These are phyloP conservation scores for Sciurus carolinensis DNA, from an alignment of 2,797 vertebrate genomes.

Conservation along the genomic window DNA sequence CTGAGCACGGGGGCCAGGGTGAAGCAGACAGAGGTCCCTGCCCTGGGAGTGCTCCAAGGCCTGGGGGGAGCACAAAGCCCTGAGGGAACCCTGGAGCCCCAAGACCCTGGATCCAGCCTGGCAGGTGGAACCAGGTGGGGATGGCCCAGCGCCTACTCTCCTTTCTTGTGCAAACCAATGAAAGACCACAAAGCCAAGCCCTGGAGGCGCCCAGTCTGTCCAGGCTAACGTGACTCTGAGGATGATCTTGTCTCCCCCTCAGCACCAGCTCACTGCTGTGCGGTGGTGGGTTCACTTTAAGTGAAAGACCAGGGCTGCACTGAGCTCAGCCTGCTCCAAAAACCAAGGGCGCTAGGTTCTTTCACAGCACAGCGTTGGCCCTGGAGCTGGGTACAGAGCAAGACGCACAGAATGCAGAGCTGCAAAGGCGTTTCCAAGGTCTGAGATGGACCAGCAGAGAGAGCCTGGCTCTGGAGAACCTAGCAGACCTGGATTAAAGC, in stretches of 20 bases:
- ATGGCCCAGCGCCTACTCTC: not conserved
- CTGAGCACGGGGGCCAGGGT: not conserved
- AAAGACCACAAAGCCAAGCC: not conserved
- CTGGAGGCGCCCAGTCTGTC: accelerated
- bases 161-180: not conserved
- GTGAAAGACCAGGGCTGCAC: not conserved
- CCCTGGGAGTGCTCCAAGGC: not conserved
- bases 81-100: too few relatives aligned
- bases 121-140: not conserved
- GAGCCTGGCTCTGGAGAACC: not conserved
- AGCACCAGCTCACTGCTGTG: not conserved
- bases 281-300: not conserved
- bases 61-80: too few relatives aligned
- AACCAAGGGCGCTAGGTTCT: too few relatives aligned
- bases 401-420: accelerated
- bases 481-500: not conserved
- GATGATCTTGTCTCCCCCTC: not conserved
- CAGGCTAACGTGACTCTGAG: accelerated
- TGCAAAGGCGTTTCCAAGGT: too few relatives aligned
- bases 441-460: accelerated
- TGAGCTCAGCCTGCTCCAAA: not conserved
- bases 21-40: not conserved
- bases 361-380: accelerated
- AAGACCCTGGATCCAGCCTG: not conserved
- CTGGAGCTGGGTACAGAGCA: not conserved